phyloP scores from a whole-genome alignment of 2,888 invertebrate genomes.

The Minunthozetes semirufus region DNA sequence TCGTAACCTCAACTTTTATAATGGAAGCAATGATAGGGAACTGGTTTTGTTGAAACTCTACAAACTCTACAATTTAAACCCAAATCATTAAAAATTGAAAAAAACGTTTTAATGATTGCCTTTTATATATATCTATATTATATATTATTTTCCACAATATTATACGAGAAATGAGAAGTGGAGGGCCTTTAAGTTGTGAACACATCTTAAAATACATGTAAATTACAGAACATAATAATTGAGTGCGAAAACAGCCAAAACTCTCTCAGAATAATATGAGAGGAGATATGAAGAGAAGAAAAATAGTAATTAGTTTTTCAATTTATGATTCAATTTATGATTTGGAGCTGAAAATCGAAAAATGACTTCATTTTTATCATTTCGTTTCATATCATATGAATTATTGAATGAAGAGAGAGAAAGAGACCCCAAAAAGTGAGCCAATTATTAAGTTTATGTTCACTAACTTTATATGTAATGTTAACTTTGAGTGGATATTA shows the following conservation, averaged over 20 bases:
- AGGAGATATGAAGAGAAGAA: background rate
- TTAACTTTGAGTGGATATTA: background rate
- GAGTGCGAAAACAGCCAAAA: slow-evolving; percentile 2
- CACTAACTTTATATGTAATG: background rate
- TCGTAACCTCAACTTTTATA: slow-evolving; percentile 15
- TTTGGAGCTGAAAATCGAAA: background rate
- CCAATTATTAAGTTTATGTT: background rate
- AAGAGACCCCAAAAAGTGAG: background rate
- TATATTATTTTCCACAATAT: background rate
- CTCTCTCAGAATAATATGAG: background rate
- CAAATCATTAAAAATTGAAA: slow-evolving; percentile 19
- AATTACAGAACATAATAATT: slow-evolving; percentile 17
- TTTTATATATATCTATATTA: slow-evolving; percentile 7
- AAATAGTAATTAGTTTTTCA: background rate
- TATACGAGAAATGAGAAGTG: background rate
- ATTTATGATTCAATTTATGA: slow-evolving; percentile 18
- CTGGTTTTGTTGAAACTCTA: slow-evolving; percentile 4
- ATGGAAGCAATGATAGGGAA: background rate
- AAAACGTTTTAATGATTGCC: background rate
- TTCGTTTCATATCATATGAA: background rate
- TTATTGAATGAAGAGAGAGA: background rate
- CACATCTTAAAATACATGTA: slow-evolving; percentile 10
- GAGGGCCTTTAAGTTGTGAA: background rate
- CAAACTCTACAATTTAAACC: slow-evolving; percentile 9
- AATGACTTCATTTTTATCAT: background rate